Evolutionary conservation across 2,113 vertebrate genomes (phyloP).

Genomic region (Excalfactoria chinensis): DNA sequence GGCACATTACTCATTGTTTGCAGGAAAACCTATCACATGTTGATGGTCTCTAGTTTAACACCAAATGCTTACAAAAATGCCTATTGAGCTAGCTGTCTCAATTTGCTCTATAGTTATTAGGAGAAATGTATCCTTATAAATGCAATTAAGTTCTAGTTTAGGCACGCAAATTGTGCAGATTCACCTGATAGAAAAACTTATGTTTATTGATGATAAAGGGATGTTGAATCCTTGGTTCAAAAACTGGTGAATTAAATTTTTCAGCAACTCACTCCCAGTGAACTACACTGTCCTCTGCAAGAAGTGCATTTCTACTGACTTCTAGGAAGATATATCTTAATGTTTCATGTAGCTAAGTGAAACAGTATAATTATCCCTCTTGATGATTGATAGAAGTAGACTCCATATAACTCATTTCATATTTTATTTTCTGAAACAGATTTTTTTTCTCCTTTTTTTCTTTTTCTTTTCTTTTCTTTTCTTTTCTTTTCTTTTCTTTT

Average conservation of each 20-base stretch:
- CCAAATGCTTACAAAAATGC: background rate
- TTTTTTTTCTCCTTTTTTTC: background rate
- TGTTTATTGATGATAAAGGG: background rate
- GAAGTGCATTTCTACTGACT: background rate
- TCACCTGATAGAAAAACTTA: background rate
- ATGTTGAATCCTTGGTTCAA: background rate
- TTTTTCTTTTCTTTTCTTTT: too few species aligned
- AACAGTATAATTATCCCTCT: background rate
- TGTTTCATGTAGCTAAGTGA: background rate
- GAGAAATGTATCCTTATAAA: background rate
- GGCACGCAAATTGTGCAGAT: background rate
- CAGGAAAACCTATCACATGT: background rate
- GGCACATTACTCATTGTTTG: background rate
- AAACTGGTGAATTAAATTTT: background rate
- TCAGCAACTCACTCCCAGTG: accelerated
- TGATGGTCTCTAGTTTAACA: background rate
- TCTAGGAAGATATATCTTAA: background rate
- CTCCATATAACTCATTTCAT: background rate
- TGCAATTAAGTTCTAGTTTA: background rate
- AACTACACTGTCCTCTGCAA: background rate
- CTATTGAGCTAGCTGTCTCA: background rate
- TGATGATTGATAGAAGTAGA: background rate
- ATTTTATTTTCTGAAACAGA: background rate
- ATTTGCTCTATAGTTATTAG: background rate
- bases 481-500: too few species aligned